These are phyloP conservation scores for Xylophagus ater DNA, from an alignment of 2,888 invertebrate species.

Conservation along the genomic window DNA sequence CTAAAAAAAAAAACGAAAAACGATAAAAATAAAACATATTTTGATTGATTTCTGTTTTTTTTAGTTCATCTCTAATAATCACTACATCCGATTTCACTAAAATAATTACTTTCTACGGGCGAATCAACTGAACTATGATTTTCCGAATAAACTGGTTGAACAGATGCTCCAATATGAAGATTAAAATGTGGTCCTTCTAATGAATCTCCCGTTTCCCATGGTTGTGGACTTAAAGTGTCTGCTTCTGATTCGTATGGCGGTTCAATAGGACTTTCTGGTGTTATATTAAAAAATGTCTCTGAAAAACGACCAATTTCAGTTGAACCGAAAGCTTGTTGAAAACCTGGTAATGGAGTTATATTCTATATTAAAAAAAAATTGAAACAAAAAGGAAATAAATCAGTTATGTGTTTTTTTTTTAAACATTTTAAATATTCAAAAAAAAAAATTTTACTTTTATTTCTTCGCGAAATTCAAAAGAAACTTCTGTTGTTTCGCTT, in stretches of 20 bases:
- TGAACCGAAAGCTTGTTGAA: constrained; percentile 76
- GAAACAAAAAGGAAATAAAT: background rate
- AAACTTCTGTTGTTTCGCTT: constrained; percentile 8
- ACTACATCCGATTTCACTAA: constrained; percentile 24
- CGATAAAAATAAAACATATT: too few relatives aligned
- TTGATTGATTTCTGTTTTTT: too few relatives aligned
- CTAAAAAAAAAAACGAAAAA: background rate
- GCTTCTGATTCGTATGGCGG: constrained; percentile 22
- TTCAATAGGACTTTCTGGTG: constrained; percentile 27
- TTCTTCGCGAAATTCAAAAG: constrained; percentile 26
- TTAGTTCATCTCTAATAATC: constrained; percentile 19
- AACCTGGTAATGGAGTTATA: constrained; percentile 56
- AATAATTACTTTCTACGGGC: constrained; percentile 19
- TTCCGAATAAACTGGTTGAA: constrained; percentile 22
- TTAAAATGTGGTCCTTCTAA: constrained; percentile 24
- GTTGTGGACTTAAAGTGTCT: constrained; percentile 23
- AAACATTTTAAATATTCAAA: background rate
- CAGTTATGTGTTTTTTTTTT: background rate
- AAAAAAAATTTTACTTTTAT: constrained; percentile 24
- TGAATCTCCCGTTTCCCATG: constrained; percentile 24
- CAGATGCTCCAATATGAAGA: constrained; percentile 22
- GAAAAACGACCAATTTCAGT: constrained; percentile 78
- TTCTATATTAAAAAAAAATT: constrained; percentile 20
- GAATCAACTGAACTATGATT: constrained; percentile 18
- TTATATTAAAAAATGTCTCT: constrained; percentile 46